Evolutionary conservation across 2,797 vertebrate genomes (phyloP), one percentile per base, ranked within the genome.

Genomic region (Ciconia nigra): DNA sequence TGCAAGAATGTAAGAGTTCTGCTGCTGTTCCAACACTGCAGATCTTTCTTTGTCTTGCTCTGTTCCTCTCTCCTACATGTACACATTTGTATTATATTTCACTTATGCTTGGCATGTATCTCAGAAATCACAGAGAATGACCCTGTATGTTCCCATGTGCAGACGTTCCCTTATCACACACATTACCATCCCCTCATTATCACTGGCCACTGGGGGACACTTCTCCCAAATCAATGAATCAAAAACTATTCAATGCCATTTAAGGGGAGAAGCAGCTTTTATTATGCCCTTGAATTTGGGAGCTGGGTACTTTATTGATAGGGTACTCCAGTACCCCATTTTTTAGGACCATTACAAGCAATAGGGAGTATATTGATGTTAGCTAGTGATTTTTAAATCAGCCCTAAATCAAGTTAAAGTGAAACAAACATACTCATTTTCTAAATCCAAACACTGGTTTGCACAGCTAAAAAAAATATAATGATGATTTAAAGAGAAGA

Each of bases 221-320:
- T 69, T 79, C 74, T 93, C 58, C 37, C n/a, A 94, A n/a, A 89
- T 42, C 42, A 82, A 42, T 35, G 3, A 84, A 91, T 79, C 49
- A 77, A 89, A 87, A 93, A 52, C 33, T 58, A 58, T 18, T 24
- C 66, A 54, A 35, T 33, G 35, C 1, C 29, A 31, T 46, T 58
- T 69, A 76, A 80, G 19, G 11, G 19, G 16, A 88, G 31, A 93
- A 80, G 22, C 21, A 73, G 29, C 14, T 33, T 72, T 57, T 77
- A 74, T 63, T 47, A 62, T 66, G 55, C 6, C 19, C 33, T 85
- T 81, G 44, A 74, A 86, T 78, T 31, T 59, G 10, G 21, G 39
- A 59, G 10, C 17, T 70, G 22, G 10, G 9, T 71, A 70, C 41
- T 80, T 69, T 44, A 44, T 29, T 55, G 46, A 82, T 25, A 77